These are phyloP conservation scores for Drosophila aldrichi DNA, from an alignment of 2,888 invertebrate species.

Conservation along the genomic window DNA sequence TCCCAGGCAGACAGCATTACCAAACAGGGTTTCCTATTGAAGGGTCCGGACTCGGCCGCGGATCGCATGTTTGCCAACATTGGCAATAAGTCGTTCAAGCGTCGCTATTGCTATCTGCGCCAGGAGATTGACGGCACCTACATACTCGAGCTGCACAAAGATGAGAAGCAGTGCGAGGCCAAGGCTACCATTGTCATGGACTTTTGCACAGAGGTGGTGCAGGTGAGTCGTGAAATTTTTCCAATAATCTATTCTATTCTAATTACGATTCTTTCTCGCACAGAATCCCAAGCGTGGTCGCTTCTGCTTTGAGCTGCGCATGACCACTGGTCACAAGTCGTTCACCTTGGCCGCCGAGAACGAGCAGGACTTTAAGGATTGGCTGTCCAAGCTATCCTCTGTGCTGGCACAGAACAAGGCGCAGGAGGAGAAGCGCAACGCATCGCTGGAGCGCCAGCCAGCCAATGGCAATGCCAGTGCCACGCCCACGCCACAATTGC, in stretches of 20 bases:
- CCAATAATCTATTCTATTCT: not conserved
- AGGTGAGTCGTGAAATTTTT: conserved; percentile 86
- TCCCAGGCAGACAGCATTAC: conserved; percentile 91
- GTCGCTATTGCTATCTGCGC: conserved; percentile 94
- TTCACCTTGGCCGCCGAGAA: conserved; percentile 94
- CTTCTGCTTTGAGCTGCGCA: conserved; percentile 94
- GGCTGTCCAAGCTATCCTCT: conserved; percentile 93
- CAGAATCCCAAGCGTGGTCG: conserved; percentile 94
- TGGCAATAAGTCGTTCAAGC: conserved; percentile 96
- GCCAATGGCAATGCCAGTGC: conserved; percentile 84
- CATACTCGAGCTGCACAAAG: conserved; percentile 96
- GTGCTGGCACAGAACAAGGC: conserved; percentile 93
- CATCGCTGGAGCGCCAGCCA: conserved; percentile 88
- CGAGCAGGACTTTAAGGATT: conserved; percentile 92
- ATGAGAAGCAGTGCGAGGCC: conserved; percentile 95
- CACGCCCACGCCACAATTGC: conserved; percentile 52
- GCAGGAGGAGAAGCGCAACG: conserved; percentile 91
- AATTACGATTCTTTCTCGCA: not conserved
- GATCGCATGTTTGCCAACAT: conserved; percentile 96
- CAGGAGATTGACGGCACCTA: conserved; percentile 96
- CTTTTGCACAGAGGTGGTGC: conserved; percentile 95
- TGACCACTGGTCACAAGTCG: conserved; percentile 94
- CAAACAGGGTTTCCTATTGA: conserved; percentile 95
- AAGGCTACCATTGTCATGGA: conserved; percentile 97
- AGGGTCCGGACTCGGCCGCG: conserved; percentile 95